These are phyloP conservation scores for Hippocampus guttulatus DNA, from an alignment of 2,113 vertebrate genomes.

Conservation along the genomic window DNA sequence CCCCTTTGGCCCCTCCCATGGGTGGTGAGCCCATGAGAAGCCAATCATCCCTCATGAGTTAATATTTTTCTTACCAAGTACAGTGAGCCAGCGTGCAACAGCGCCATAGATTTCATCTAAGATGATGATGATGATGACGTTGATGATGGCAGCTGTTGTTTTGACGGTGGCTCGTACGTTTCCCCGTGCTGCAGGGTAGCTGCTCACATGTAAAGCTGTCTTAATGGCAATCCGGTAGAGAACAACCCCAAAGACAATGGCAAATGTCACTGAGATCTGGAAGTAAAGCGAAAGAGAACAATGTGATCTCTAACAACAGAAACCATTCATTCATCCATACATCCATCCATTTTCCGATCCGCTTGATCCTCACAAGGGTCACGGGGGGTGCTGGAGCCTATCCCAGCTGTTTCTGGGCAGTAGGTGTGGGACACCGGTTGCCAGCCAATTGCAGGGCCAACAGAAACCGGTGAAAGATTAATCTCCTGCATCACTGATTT, in stretches of 20 bases:
- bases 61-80: constrained; percentile 74
- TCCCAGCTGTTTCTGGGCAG: too few relatives aligned
- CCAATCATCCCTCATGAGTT: background rate
- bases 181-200: constrained; percentile 74
- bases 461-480: too few relatives aligned
- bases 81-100: constrained; percentile 88
- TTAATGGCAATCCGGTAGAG: constrained; percentile 94
- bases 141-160: constrained; percentile 90
- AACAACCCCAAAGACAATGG: constrained; percentile 91
- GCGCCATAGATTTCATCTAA: constrained; percentile 90
- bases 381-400: too few relatives aligned
- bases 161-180: constrained; percentile 90
- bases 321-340: background rate
- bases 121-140: constrained; percentile 93
- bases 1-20: too few relatives aligned
- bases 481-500: background rate
- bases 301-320: background rate
- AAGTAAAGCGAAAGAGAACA: background rate
- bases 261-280: constrained; percentile 84
- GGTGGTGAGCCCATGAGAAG: too few relatives aligned
- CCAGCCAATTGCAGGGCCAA: too few relatives aligned
- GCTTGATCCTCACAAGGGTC: too few relatives aligned
- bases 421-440: too few relatives aligned
- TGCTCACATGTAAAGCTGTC: constrained; percentile 85
- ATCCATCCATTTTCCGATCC: too few relatives aligned